Evolutionary conservation across 2,797 vertebrate species (phyloP), one percentile per base, ranked within the genome.

Genomic region (Falco biarmicus): DNA sequence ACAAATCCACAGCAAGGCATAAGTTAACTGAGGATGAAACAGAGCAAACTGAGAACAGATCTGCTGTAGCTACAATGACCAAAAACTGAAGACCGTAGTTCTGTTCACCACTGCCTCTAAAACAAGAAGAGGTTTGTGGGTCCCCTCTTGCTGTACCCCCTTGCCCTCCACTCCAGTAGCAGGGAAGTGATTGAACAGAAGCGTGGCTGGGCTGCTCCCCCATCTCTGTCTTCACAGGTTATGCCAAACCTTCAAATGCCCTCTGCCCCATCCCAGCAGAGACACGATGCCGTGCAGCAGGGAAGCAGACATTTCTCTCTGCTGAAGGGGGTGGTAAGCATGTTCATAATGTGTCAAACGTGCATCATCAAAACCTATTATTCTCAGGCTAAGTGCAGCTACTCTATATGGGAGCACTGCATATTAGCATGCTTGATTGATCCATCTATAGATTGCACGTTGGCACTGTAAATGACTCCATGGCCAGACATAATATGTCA

Each of bases 251-350:
- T 57, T 4, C 1, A 53, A 47, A 34, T 1, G 1, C 11, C 39
- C 26, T 50, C n/a, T 0, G 1, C 9, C 16, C 31, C 7, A 0
- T 9, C 3, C 2, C 50, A 60, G 8, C 2, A 2, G 13, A 61
- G 29, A 75, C 29, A 12, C 0, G 3, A 3, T 32, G 20, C 31
- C 37, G 5, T 9, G 14, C 16, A 32, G 56, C 59, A 75, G 32
- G 4, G 3, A 10, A 64, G 79, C 29, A 82, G 34, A 16, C 16
- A 20, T 37, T 73, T 25, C 15, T 65, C 31, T 37, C 56, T 19
- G 32, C 19, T 0, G 4, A 59, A 29, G 31, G 17, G 60, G 26
- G 14, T 53, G 9, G 43, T n/a, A n/a, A 92, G 20, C 12, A 76
- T 56, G 88, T 59, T 68, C 75, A 64, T 22, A 53, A n/a, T 6